A percentile compares a stretch with the other conserved stretches of the same genome.
Evolutionary conservation across 1,140 invertebrate genomes (phyloP).

Genomic region (Leucophenga varia): DNA sequence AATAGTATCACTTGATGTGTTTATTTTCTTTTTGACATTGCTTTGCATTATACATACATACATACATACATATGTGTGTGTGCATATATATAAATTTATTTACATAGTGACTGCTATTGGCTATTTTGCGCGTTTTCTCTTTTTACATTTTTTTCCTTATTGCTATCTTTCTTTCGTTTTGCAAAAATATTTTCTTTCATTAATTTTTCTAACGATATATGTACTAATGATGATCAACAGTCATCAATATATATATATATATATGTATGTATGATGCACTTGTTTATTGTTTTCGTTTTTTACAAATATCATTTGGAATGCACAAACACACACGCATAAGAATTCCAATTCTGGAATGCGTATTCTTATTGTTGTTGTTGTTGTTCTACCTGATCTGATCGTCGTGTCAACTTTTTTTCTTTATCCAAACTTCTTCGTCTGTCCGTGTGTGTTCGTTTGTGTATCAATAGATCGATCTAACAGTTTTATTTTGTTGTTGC

Average conservation of each 20-base stretch:
- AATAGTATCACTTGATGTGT: too few relatives aligned
- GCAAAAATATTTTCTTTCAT: conserved; percentile 28
- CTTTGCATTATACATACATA: conserved; percentile 12
- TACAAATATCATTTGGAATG: conserved; percentile 5
- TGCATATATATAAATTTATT: conserved; percentile 2
- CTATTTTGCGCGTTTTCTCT: conserved; percentile 17
- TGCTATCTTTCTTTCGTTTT: conserved; percentile 24
- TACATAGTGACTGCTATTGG: conserved; percentile 24
- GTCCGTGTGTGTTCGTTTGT: too few relatives aligned
- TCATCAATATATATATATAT: conserved; percentile 6
- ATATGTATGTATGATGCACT: neutral
- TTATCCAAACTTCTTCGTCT: too few relatives aligned
- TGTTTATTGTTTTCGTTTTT: neutral
- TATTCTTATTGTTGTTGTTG: conserved; percentile 17
- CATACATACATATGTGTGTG: neutral
- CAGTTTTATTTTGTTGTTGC: too few relatives aligned
- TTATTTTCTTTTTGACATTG: conserved; percentile 25
- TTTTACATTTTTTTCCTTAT: conserved; percentile 20
- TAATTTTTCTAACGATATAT: conserved; percentile 37
- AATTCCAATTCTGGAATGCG: conserved; percentile 27
- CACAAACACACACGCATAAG: conserved; percentile 12
- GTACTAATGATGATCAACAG: conserved; percentile 19
- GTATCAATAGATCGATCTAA: too few relatives aligned
- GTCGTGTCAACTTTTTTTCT: conserved; percentile 4
- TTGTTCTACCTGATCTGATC: too few relatives aligned